A percentile compares a stretch with the other conserved stretches of the same genome.
phyloP scores from a whole-genome alignment of 2,113 vertebrate genomes.

The Epinephelus moara region DNA sequence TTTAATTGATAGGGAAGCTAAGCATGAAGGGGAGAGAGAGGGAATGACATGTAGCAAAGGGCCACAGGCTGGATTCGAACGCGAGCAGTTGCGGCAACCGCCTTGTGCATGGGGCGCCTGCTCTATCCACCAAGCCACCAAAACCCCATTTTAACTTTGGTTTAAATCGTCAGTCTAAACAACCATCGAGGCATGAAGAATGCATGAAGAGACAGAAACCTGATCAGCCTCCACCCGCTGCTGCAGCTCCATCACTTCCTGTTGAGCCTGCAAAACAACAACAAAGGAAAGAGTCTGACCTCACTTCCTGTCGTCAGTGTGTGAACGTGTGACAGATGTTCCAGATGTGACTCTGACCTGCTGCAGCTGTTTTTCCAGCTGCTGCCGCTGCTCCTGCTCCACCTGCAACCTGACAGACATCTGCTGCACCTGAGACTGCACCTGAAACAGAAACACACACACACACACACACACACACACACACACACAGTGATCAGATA shows the following conservation, averaged over 20 bases:
- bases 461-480: not conserved
- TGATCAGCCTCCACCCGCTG: not conserved
- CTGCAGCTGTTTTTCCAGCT: not conserved
- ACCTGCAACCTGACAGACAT: constrained; percentile 3
- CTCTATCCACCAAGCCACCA: too few relatives aligned
- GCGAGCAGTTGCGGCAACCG: too few relatives aligned
- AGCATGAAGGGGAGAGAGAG: too few relatives aligned
- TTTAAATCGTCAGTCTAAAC: too few relatives aligned
- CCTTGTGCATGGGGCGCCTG: too few relatives aligned
- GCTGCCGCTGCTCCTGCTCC: constrained; percentile 18
- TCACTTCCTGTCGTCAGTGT: not conserved
- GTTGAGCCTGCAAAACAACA: constrained; percentile 13
- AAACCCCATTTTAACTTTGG: too few relatives aligned
- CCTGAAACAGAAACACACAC: not conserved
- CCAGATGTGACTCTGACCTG: not conserved
- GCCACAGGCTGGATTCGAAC: too few relatives aligned
- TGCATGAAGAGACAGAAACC: too few relatives aligned
- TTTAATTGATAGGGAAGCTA: too few relatives aligned
- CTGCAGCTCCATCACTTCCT: constrained; percentile 9
- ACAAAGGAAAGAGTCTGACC: not conserved
- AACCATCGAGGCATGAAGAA: too few relatives aligned
- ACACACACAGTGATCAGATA: not conserved
- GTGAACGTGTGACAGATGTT: not conserved
- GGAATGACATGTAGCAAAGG: too few relatives aligned
- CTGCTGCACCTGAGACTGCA: constrained; percentile 23